These are phyloP conservation scores for Heterodera schachtii DNA, from an alignment of 1,140 invertebrate species.

Conservation along the genomic window DNA sequence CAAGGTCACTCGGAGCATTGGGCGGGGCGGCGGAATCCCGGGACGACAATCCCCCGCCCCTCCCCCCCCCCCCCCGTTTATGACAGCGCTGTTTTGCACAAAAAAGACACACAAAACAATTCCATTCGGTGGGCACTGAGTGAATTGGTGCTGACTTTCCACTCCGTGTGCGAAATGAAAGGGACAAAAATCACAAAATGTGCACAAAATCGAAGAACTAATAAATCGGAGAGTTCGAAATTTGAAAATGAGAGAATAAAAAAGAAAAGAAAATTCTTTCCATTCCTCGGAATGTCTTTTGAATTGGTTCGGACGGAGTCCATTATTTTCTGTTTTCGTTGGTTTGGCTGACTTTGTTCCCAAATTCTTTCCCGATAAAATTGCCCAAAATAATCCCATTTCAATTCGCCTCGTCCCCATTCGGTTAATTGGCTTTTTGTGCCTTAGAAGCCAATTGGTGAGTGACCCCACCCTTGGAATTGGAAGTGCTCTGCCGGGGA, in stretches of 20 bases:
- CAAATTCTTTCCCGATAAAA: no score
- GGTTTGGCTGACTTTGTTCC: not conserved
- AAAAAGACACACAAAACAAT: no score
- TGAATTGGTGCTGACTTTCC: no score
- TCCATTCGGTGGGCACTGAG: no score
- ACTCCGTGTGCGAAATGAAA: no score
- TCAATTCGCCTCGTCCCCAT: not conserved
- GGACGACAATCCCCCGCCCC: no score
- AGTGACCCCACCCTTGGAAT: not conserved
- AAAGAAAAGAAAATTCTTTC: not conserved
- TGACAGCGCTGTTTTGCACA: no score
- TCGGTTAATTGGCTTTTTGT: slow-evolving; percentile 13
- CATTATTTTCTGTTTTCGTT: not conserved
- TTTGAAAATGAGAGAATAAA: no score
- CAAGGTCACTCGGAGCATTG: not conserved
- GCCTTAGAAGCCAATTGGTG: not conserved
- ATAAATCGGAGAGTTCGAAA: no score
- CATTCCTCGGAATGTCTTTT: not conserved
- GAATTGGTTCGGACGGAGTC: not conserved
- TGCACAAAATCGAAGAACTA: no score
- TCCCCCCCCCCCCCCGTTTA: no score
- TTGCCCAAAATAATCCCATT: not conserved
- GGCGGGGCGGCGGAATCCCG: not conserved
- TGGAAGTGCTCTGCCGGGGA: not conserved
- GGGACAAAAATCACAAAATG: no score